A percentile compares a stretch with the other conserved stretches of the same genome.
Evolutionary conservation across 2,797 vertebrate species (phyloP).

Genomic region (Molossus alvarezi): DNA sequence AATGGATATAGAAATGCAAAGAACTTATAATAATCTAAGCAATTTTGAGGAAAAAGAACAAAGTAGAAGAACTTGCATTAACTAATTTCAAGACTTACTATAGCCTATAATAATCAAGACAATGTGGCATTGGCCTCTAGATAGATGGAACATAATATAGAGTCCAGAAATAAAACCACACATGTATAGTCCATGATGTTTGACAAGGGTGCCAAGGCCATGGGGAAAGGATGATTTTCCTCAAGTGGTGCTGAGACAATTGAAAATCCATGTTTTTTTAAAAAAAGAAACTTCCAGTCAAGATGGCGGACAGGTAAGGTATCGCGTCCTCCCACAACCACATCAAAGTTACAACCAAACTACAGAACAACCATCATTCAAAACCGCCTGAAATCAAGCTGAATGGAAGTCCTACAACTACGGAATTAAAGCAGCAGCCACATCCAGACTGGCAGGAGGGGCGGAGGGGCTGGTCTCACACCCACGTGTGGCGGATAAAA

Average conservation of each 20-base stretch:
- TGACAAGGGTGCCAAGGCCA: background rate
- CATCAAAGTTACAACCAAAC: too few relatives aligned
- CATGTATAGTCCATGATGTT: background rate
- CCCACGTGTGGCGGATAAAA: too few relatives aligned
- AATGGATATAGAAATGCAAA: constrained; percentile 8
- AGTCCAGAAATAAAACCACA: background rate
- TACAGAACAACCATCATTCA: too few relatives aligned
- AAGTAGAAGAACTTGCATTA: background rate
- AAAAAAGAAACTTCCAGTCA: background rate
- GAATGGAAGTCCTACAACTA: too few relatives aligned
- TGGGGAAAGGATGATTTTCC: constrained; percentile 47
- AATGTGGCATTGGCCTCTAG: background rate
- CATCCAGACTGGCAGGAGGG: too few relatives aligned
- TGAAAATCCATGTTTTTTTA: background rate
- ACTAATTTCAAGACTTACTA: background rate
- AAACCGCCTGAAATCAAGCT: too few relatives aligned
- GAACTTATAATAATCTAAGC: background rate
- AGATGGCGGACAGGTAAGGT: too few relatives aligned
- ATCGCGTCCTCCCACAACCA: too few relatives aligned
- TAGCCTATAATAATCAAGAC: background rate
- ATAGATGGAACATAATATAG: background rate
- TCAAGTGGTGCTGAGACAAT: background rate
- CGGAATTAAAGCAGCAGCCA: too few relatives aligned
- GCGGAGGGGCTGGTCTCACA: too few relatives aligned
- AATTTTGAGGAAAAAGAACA: background rate